phyloP scores from a whole-genome alignment of 2,113 vertebrate genomes.

The Eudyptes chrysolophus region DNA sequence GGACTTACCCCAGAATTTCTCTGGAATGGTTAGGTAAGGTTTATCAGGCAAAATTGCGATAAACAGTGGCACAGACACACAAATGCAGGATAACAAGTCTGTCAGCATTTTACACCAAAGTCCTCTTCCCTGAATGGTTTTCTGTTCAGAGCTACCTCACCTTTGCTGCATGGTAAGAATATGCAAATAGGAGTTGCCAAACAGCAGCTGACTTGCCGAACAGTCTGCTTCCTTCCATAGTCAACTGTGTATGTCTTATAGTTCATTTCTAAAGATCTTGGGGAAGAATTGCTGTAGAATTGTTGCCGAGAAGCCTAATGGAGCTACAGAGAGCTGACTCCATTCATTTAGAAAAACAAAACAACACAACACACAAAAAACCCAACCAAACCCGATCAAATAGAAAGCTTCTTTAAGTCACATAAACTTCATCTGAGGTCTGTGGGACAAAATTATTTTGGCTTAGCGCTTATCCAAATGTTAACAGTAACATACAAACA shows the following conservation, averaged over 20 bases:
- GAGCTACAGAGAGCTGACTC: not conserved
- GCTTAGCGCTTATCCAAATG: not conserved
- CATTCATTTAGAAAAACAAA: not conserved
- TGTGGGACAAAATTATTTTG: conserved; percentile 15
- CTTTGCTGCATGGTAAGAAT: not conserved
- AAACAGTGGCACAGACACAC: not conserved
- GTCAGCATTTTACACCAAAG: not conserved
- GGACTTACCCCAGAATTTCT: not conserved
- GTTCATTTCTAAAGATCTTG: not conserved
- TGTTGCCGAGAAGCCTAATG: not conserved
- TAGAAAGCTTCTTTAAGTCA: conserved; percentile 1
- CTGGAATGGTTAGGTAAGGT: not conserved
- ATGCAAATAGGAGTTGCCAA: not conserved
- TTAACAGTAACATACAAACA: conserved; percentile 53
- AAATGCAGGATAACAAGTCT: not conserved
- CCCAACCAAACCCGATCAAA: not conserved
- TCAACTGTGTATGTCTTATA: not conserved
- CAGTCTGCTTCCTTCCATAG: not conserved
- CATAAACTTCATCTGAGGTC: conserved; percentile 9
- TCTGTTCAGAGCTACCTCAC: not conserved
- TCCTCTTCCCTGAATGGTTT: not conserved
- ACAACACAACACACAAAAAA: not conserved
- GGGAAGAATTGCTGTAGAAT: not conserved
- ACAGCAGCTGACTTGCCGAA: not conserved
- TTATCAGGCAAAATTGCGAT: not conserved